Percentiles rank a stretch among this genome's conserved stretches.
Conservation (phyloP, 2,113 vertebrate species). For the Atlantisia rogersi region DNA sequence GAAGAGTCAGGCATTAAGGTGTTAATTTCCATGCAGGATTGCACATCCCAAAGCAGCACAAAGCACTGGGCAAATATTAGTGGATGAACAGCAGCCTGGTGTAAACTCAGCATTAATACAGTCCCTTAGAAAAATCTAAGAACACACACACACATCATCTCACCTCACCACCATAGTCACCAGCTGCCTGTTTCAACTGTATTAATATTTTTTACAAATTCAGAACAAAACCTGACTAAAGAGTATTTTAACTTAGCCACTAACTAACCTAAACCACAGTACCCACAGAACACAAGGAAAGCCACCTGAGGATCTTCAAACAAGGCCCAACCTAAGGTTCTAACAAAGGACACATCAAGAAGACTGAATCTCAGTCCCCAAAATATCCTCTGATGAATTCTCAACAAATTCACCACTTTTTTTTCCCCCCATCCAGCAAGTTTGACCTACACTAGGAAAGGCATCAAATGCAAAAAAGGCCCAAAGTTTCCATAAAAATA, state of each 20-base stretch:
- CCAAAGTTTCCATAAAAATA: neutral
- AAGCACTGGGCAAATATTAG: neutral
- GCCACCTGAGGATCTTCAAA: neutral
- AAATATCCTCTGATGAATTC: neutral
- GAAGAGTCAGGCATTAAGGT: neutral
- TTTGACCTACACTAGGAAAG: neutral
- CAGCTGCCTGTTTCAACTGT: neutral
- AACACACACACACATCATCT: neutral
- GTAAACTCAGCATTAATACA: fast-evolving
- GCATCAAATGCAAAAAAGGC: neutral
- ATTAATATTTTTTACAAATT: neutral
- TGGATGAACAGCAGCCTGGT: neutral
- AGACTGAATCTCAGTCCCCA: neutral
- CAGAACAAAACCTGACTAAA: neutral
- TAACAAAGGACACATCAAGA: neutral
- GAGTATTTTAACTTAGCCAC: neutral
- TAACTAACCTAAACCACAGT: neutral
- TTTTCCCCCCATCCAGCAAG: neutral
- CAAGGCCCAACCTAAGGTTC: neutral
- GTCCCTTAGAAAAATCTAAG: neutral
- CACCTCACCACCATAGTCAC: neutral
- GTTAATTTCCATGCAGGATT: neutral
- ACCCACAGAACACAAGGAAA: neutral
- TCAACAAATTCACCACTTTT: neutral
- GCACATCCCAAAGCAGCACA: neutral